Base-by-base conservation (phyloP, 2,888 invertebrate genomes). In the Bimastos eiseni region DNA sequence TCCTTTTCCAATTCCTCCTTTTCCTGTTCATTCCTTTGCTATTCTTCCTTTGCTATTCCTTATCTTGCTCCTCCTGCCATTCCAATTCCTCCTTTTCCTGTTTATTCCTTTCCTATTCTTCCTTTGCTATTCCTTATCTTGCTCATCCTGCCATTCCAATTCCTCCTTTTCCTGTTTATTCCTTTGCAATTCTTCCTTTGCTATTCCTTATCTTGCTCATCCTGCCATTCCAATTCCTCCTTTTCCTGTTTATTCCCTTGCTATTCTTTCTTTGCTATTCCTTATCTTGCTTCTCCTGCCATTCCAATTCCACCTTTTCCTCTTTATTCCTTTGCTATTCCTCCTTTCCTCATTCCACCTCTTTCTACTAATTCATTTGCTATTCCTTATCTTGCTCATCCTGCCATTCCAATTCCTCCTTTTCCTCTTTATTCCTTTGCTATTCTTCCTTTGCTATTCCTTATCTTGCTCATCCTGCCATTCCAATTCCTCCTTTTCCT, bases 201-300 rank as follows among this genome's bases (percentile, higher is more conserved):
- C 91, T 91, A 90, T 83, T 90, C 83, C 91, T 86, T 41, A 44
- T 89, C 44, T 91, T 89, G 86, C 91, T 44, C 55, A 90, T 88
- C n/a, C 90, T 83, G 49, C 91, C 90, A 36, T 91, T 88, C 88
- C 91, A 91, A 90, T 91, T 91, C 89, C 91, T 91, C 83, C 90
- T 90, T 89, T 90, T 91, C 41, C 89, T 33, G 49, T 89, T 38
- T 24, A 89, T 36, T 21, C 49, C 55, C 6, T n/a, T 33, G 1
- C 90, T 21, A 83, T 49, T 6, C 24, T 49, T 24, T 2, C 24
- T 49, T 15, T 24, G 21, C 21, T 49, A 4, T 49, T 49, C 24
- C 49, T 49, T 24, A 19, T 49, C 24, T 44, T 44, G 15, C 44
- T 13, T 17, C 17, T 44, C 44, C 90, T 11, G 88, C 89, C 34